These are phyloP conservation scores for Hydrozoanthus gracilis DNA, from an alignment of 92 coral and sea anemone species.

Conservation along the genomic window DNA sequence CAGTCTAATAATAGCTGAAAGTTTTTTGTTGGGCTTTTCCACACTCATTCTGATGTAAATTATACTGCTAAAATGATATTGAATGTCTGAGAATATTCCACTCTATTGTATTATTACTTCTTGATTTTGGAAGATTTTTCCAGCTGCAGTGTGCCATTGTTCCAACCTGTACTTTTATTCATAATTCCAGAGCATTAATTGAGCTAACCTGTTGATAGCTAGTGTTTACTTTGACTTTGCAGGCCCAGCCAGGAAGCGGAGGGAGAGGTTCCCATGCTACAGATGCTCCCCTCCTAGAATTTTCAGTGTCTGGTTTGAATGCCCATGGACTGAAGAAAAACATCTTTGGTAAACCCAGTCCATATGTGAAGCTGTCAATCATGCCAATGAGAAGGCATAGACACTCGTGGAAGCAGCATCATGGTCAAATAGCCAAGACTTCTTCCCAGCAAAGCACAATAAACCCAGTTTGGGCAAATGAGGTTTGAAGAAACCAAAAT, in stretches of 20 bases:
- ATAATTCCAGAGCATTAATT: too few relatives aligned
- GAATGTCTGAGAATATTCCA: too few relatives aligned
- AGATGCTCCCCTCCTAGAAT: constrained; percentile 72
- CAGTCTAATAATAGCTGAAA: too few relatives aligned
- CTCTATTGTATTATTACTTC: too few relatives aligned
- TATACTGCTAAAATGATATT: too few relatives aligned
- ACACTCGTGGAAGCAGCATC: constrained; percentile 95
- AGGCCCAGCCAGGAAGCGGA: constrained; percentile 55
- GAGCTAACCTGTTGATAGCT: neutral
- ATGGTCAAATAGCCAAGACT: constrained; percentile 96
- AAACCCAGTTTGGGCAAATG: constrained; percentile 90
- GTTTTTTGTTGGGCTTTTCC: too few relatives aligned
- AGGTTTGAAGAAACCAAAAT: constrained; percentile 55
- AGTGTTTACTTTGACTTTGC: neutral
- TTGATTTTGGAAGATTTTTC: too few relatives aligned
- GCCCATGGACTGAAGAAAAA: constrained; percentile 91
- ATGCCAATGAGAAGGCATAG: constrained; percentile 92
- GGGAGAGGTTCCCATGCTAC: constrained; percentile 64
- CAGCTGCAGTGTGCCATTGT: too few relatives aligned
- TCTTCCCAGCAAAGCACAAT: constrained; percentile 87
- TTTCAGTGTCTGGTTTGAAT: constrained; percentile 85
- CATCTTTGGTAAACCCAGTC: constrained; percentile 97
- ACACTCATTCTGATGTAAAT: too few relatives aligned
- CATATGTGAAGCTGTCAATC: constrained; percentile 93
- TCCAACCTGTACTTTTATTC: too few relatives aligned